Evolutionary conservation across 2,888 invertebrate genomes (phyloP), one percentile per base, ranked within the genome.

Genomic region (Argynnis bischoffii): DNA sequence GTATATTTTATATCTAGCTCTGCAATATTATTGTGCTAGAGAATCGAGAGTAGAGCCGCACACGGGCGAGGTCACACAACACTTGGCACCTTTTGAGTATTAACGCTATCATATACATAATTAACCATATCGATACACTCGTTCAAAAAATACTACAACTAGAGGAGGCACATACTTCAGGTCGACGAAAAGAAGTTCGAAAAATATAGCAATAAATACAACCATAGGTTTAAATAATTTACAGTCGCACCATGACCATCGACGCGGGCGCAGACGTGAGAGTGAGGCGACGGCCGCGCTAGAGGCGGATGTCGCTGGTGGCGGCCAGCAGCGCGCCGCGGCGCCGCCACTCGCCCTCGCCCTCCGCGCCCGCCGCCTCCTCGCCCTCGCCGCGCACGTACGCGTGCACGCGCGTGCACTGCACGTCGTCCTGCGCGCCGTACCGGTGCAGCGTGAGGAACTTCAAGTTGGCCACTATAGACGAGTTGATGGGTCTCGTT

Each of bases 31-130:
- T 81, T 81, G 87, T 82, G 86, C 85, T 86, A 86, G 82, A 88
- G 90, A 90, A 91, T 90, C 89, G 90, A 89, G 84, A 86, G 81
- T 79, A 80, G 82, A 77, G 69, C 77, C 78, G 79, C 80, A 69
- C 75, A 77, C 76, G 73, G 76, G 78, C 78, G 77, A 76, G 79
- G 76, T 79, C 83, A 82, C 83, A 83, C 84, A 79, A 80, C 77
- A 77, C 82, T 85, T 83, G 85, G 83, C 88, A 88, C 89, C 87
- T 85, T 86, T 82, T 90, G 90, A 90, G 90, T 90, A 90, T 90
- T 90, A 82, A 88, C 82, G 81, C 87, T 83, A 85, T 85, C 81
- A 85, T 81, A 75, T 41, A 41, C 35, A 41, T 77, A 78, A 78
- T 79, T 82, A 77, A 78, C 78, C 81, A 75, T 81, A 82, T 72